A percentile compares a stretch with the other conserved stretches of the same genome.
phyloP scores from a whole-genome alignment of 2,888 invertebrate genomes.

The Pheosia gnoma region DNA sequence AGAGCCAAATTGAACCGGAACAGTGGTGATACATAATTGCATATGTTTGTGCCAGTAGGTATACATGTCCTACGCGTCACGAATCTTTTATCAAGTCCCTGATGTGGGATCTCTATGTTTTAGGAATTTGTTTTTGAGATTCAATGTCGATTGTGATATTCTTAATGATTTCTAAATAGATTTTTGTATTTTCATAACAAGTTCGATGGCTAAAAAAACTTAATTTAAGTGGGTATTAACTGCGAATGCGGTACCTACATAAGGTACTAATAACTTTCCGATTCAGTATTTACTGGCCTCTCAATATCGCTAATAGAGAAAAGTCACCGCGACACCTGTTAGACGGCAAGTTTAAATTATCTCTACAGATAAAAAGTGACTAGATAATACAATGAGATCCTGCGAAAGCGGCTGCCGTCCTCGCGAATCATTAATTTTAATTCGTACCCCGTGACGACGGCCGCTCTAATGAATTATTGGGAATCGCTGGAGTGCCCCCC shows the following conservation, averaged over 20 bases:
- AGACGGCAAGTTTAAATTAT: conserved; percentile 70
- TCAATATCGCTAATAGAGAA: conserved; percentile 59
- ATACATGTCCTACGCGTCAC: conserved; percentile 29
- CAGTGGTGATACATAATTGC: conserved; percentile 59
- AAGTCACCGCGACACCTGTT: conserved; percentile 71
- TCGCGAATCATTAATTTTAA: conserved; percentile 84
- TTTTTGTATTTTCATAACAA: too few relatives aligned
- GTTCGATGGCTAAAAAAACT: background rate
- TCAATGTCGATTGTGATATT: too few relatives aligned
- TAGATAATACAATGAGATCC: conserved; percentile 73
- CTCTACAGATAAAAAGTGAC: conserved; percentile 76
- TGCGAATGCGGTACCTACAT: background rate
- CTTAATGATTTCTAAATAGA: too few relatives aligned
- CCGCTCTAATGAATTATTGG: conserved; percentile 82
- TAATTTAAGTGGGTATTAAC: background rate
- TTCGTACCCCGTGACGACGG: conserved; percentile 79
- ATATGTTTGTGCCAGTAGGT: conserved; percentile 42
- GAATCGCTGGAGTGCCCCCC: conserved; percentile 73
- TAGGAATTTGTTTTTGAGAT: too few relatives aligned
- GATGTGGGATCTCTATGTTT: conserved; percentile 5
- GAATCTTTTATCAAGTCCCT: conserved; percentile 30
- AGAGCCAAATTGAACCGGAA: conserved; percentile 75
- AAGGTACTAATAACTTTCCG: conserved; percentile 31
- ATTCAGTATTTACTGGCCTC: conserved; percentile 48
- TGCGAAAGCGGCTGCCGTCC: conserved; percentile 68